Evolutionary conservation across 2,888 invertebrate genomes (phyloP).

Genomic region (Prosopocoilus inquinatus): DNA sequence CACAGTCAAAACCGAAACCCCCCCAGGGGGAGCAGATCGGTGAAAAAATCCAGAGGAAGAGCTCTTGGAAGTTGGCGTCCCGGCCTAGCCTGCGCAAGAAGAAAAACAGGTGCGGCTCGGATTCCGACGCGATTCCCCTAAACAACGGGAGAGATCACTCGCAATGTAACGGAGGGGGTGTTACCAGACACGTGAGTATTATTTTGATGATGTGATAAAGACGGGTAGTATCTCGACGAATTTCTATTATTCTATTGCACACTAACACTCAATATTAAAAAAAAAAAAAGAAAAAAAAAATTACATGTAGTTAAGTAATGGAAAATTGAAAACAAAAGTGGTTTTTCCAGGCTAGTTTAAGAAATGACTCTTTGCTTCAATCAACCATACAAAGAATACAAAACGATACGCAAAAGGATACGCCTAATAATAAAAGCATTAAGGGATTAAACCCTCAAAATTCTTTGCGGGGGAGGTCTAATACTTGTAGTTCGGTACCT

Average conservation of each 20-base stretch:
- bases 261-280: neutral
- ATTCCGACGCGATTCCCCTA: conserved; percentile 61
- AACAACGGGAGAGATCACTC: conserved; percentile 74
- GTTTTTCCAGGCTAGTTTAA: conserved; percentile 47
- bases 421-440: conserved; percentile 62
- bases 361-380: conserved; percentile 61
- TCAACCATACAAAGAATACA: conserved; percentile 64
- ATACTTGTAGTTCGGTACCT: conserved; percentile 47
- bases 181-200: conserved; percentile 47
- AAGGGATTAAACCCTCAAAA: conserved; percentile 68
- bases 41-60: conserved; percentile 63
- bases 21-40: conserved; percentile 31
- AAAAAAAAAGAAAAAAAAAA: neutral
- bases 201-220: too few species aligned
- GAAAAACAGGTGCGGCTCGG: conserved; percentile 59
- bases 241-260: neutral
- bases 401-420: conserved; percentile 74
- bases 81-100: conserved; percentile 72
- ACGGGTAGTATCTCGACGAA: too few species aligned
- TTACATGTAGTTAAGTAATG: too few species aligned
- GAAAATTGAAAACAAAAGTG: neutral
- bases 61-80: conserved; percentile 70
- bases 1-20: conserved; percentile 8
- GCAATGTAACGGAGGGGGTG: conserved; percentile 64
- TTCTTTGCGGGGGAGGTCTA: conserved; percentile 59